Percentiles rank a stretch among this genome's conserved stretches.
phyloP scores from a whole-genome alignment of 1,140 invertebrate genomes.

The Drosophila bocqueti region DNA sequence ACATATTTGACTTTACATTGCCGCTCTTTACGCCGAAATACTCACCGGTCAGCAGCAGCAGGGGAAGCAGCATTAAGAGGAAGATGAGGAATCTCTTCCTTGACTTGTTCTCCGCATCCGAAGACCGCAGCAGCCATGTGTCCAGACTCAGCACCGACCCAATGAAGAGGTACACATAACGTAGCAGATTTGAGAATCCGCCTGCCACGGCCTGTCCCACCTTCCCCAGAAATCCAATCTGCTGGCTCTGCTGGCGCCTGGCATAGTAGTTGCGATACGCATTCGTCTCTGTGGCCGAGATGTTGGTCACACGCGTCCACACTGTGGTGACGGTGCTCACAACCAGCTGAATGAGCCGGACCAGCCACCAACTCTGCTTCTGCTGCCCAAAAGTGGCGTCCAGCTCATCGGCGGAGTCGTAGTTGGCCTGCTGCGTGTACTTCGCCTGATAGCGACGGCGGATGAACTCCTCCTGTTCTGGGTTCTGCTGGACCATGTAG shows the following conservation, averaged over 20 bases:
- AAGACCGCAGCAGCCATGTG: conserved; percentile 85
- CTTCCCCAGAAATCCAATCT: conserved; percentile 35
- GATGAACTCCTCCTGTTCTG: conserved; percentile 75
- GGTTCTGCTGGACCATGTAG: conserved; percentile 74
- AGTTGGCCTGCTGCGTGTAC: conserved; percentile 48
- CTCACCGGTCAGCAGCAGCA: conserved; percentile 86
- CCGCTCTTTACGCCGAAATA: conserved; percentile 27
- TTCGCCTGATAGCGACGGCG: conserved; percentile 74
- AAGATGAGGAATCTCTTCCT: conserved; percentile 82
- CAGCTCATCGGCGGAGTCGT: conserved; percentile 80
- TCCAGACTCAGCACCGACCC: conserved; percentile 85
- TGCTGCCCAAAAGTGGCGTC: conserved; percentile 56
- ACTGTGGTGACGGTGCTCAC: conserved; percentile 54
- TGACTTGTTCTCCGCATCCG: conserved; percentile 63
- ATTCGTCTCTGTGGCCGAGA: conserved; percentile 44
- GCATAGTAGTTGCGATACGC: conserved; percentile 63
- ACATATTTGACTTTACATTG: conserved; percentile 63
- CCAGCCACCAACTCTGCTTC: conserved; percentile 66
- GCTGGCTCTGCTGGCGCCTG: conserved; percentile 25
- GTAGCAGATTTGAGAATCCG: conserved; percentile 56
- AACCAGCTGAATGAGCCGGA: conserved; percentile 64
- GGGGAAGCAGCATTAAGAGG: conserved; percentile 85
- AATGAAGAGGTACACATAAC: conserved; percentile 73
- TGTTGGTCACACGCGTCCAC: conserved; percentile 58
- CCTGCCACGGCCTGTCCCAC: conserved; percentile 31